A percentile compares a stretch with the other conserved stretches of the same genome.
phyloP scores from a whole-genome alignment of 2,797 vertebrate species.

The Lacerta agilis region DNA sequence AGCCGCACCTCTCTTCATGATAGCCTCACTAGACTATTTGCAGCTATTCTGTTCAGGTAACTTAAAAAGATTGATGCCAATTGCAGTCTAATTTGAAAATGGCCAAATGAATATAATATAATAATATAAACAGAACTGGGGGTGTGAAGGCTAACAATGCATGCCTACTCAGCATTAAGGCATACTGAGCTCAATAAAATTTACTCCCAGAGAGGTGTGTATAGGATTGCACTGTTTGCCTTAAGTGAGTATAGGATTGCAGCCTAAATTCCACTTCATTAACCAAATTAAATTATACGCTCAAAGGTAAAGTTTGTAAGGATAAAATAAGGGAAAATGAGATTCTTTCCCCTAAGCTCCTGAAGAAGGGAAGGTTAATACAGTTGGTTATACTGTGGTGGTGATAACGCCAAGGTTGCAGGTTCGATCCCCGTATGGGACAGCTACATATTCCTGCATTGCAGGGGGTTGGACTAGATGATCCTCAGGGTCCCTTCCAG shows the following conservation, averaged over 20 bases:
- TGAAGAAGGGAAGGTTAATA: not conserved
- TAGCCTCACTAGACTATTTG: not conserved
- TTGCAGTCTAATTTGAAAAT: not conserved
- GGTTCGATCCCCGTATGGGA: too few relatives aligned
- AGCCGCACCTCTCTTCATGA: not conserved
- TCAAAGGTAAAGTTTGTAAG: not conserved
- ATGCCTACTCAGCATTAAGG: not conserved
- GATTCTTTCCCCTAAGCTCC: not conserved
- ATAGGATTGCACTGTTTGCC: not conserved
- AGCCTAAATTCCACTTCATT: not conserved
- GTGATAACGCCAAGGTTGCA: too few relatives aligned
- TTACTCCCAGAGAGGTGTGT: not conserved
- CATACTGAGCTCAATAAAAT: not conserved
- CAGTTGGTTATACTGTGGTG: too few relatives aligned
- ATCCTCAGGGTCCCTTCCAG: too few relatives aligned
- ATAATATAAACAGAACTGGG: not conserved
- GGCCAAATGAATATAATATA: not conserved
- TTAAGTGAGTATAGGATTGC: not conserved
- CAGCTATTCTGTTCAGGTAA: not conserved
- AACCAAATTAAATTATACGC: conserved; percentile 5
- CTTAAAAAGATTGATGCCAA: not conserved
- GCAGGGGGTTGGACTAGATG: too few relatives aligned
- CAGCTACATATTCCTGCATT: too few relatives aligned
- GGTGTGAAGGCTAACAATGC: not conserved
- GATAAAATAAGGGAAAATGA: not conserved